Conservation (phyloP, 2,113 vertebrate genomes). For the Gyps fulvus region DNA sequence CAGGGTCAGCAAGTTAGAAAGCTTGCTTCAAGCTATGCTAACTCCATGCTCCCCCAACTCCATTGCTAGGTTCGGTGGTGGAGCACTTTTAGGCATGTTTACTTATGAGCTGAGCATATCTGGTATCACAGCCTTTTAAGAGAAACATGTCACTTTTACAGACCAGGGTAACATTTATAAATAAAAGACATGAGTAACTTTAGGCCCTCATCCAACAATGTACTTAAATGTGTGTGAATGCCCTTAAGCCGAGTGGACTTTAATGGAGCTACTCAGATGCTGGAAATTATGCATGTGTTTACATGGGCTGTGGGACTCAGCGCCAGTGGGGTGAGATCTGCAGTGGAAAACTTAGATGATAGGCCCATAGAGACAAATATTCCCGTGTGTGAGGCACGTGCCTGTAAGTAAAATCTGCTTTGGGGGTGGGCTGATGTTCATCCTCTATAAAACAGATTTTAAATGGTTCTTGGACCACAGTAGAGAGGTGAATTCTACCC, state of each 20-base stretch:
- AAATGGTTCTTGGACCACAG: neutral
- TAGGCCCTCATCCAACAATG: conserved; percentile 32
- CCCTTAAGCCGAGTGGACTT: conserved; percentile 28
- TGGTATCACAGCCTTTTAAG: conserved; percentile 16
- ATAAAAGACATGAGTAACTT: conserved; percentile 47
- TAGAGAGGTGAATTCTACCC: neutral
- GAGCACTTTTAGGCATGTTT: neutral
- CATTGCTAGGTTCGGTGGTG: neutral
- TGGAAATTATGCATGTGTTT: conserved; percentile 20
- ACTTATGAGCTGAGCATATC: neutral
- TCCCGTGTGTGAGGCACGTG: neutral
- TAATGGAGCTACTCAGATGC: conserved; percentile 13
- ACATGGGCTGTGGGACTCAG: neutral
- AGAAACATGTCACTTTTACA: conserved; percentile 48
- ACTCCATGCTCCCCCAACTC: neutral
- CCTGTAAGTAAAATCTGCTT: neutral
- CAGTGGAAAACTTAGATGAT: neutral
- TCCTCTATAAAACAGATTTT: conserved; percentile 22
- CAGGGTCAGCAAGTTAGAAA: neutral
- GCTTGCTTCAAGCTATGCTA: neutral
- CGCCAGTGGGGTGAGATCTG: neutral
- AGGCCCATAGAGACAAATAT: neutral
- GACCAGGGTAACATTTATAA: conserved; percentile 39
- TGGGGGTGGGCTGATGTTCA: neutral
- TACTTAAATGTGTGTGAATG: conserved; percentile 34